Base-by-base conservation (phyloP, 2,888 invertebrate genomes). In the Sepioteuthis lessoniana region DNA sequence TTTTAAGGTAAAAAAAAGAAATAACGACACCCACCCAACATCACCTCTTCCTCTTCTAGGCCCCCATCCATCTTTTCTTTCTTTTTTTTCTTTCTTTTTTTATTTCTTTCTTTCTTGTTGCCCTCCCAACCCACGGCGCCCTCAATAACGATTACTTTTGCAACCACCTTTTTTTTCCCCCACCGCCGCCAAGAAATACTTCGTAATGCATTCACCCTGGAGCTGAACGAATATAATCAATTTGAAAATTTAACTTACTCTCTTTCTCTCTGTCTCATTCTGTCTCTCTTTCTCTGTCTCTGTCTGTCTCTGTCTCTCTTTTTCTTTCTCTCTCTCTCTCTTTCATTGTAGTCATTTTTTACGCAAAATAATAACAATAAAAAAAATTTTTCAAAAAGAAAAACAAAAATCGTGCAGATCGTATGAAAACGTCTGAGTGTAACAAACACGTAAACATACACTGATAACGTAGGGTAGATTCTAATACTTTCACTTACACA, bases 201-300 rank as follows among this genome's bases (percentile, higher is more conserved):
- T 76, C 76, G 76, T 76, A 76, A 76, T 76, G 76, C 76, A 76
- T 76, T 76, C 76, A 76, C 76, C 76, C 76, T 76, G 16, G n/a
- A 76, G 76, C 35, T 76, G 76, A 76, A 35, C 10, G n/a, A 35
- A 76, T 13, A 76, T 10, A 76, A n/a, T 76, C n/a, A 76, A n/a
- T 76, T 76, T n/a, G n/a, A n/a, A 76, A 76, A 76, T 76, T 76
- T 35, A 76, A 76, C 7, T 76, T 76, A n/a, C 1, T 55, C 28
- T 19, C 5, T 35, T 35, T 35, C 19, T 35, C 4, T 60, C 28
- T 60, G 0, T n/a, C 76, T n/a, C 31, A n/a, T 10, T 76, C 19
- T 76, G 5, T 42, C 42, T 42, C 42, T 42, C 42, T 42, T 7
- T 42, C 42, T 55, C 55, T 28, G 5, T 55, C 28, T 55, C 28